Base-by-base conservation (phyloP, 2,113 vertebrate genomes). In the Cnemophilus loriae region DNA sequence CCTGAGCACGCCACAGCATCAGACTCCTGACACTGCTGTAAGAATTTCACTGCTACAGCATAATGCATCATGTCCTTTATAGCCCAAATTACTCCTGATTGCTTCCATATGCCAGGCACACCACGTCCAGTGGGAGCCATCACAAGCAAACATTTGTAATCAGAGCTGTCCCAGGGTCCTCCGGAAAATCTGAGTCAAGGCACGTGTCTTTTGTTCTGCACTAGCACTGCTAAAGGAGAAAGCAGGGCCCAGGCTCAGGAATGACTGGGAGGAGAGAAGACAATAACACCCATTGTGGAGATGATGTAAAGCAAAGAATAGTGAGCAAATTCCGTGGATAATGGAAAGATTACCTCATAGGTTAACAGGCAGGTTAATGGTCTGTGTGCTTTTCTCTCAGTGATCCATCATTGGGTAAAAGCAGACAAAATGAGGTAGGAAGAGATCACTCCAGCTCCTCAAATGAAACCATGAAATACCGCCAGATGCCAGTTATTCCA, bases 321-420 rank as follows among this genome's bases (percentile, higher is more conserved):
- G 71, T 21, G 64, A 74, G 39, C 7, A 33, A 92, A 70, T 79
- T 89, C 90, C 10, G 0, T 24, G 55, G 35, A 17, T 59, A 92
- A 84, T 63, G 83, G 94, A 76, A 94, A 70, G 71, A 95, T 96
- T 93, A 94, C 67, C 90, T 95, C 95, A 96, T 50, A 90, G 96
- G 94, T 95, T 92, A 95, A 74, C 75, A 83, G 52, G 73, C 95
- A 95, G 90, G 92, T 94, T 95, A 92, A 74, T 52, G 60, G 42
- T n/a, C 44, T 23, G 30, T 28, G 10, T 35, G 80, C 86, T 89
- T 70, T 90, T 49, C 69, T 70, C 64, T 42, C 88, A 69, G 78
- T 9, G 6, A 49, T 39, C 63, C 46, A 73, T 80, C 86, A 55
- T 74, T 35, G 86, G 73, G 90, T 74, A 86, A 92, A 77, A 70